Evolutionary conservation across 2,888 invertebrate species (phyloP).

Genomic region (Netelia melanura): DNA sequence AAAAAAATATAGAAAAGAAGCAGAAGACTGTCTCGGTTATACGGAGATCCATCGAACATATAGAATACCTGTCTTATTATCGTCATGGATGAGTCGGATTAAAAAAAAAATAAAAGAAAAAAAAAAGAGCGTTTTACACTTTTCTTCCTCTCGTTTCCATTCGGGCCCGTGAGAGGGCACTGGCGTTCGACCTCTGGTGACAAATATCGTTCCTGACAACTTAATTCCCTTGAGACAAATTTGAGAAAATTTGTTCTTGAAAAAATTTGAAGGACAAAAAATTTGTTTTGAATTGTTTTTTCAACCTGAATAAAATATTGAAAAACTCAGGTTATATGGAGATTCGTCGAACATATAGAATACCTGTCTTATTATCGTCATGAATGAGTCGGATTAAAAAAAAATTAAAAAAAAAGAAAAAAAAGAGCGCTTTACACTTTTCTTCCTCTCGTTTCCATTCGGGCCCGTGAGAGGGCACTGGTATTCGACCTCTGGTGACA

Average conservation of each 20-base stretch:
- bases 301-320: background rate
- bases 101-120: conserved; percentile 2
- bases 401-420: background rate
- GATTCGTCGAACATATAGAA: conserved; percentile 2
- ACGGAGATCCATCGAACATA: background rate
- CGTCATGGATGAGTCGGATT: conserved; percentile 45
- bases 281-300: background rate
- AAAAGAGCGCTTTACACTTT: background rate
- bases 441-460: background rate
- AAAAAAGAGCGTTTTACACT: background rate
- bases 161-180: background rate
- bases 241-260: too few species aligned
- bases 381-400: conserved; percentile 47
- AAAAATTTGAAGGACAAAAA: too few species aligned
- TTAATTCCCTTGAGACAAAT: background rate
- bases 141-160: background rate
- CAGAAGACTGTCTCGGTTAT: conserved; percentile 26
- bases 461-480: background rate
- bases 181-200: background rate
- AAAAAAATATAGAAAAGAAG: background rate
- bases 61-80: conserved; percentile 54
- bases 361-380: conserved; percentile 55
- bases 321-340: background rate
- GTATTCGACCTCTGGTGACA: background rate
- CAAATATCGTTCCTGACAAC: background rate